Evolutionary conservation across 1,140 invertebrate genomes (phyloP).

Genomic region (Zophobas atratus): DNA sequence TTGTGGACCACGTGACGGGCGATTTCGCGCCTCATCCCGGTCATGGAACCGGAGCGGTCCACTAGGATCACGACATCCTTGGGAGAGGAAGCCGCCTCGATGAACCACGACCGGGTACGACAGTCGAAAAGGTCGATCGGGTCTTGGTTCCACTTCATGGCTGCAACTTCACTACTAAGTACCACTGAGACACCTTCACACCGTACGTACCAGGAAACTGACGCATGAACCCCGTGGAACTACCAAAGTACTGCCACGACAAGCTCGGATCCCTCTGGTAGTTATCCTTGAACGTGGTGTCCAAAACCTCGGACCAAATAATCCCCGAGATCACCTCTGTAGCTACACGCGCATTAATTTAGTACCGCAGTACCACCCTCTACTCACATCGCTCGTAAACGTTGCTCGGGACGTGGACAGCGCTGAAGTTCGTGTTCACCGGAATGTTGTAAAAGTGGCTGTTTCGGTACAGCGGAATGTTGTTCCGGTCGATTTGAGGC

Average conservation of each 20-base stretch:
- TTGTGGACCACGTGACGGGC: slow-evolving; percentile 89
- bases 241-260: slow-evolving; percentile 98
- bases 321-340: slow-evolving; percentile 79
- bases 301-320: slow-evolving; percentile 88
- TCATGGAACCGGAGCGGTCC: slow-evolving; percentile 95
- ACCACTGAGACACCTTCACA: background rate
- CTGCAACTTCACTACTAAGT: slow-evolving; percentile 53
- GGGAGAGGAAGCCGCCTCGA: slow-evolving; percentile 91
- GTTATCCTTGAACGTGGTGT: slow-evolving; percentile 91
- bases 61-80: slow-evolving; percentile 94
- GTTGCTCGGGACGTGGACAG: slow-evolving; percentile 96
- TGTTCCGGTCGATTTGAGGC: slow-evolving; percentile 68
- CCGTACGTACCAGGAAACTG: slow-evolving; percentile 86
- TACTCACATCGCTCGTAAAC: slow-evolving; percentile 90
- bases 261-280: slow-evolving; percentile 90
- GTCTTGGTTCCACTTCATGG: slow-evolving; percentile 67
- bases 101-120: slow-evolving; percentile 89
- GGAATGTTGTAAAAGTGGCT: slow-evolving; percentile 84
- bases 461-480: slow-evolving; percentile 77
- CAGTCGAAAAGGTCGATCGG: slow-evolving; percentile 85
- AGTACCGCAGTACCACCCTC: background rate
- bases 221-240: slow-evolving; percentile 94
- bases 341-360: slow-evolving; percentile 68
- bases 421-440: slow-evolving; percentile 89
- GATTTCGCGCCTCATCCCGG: slow-evolving; percentile 88